A percentile compares a stretch with the other conserved stretches of the same genome.
These are phyloP conservation scores for Mola mola DNA, from an alignment of 2,113 vertebrate genomes.

Conservation along the genomic window DNA sequence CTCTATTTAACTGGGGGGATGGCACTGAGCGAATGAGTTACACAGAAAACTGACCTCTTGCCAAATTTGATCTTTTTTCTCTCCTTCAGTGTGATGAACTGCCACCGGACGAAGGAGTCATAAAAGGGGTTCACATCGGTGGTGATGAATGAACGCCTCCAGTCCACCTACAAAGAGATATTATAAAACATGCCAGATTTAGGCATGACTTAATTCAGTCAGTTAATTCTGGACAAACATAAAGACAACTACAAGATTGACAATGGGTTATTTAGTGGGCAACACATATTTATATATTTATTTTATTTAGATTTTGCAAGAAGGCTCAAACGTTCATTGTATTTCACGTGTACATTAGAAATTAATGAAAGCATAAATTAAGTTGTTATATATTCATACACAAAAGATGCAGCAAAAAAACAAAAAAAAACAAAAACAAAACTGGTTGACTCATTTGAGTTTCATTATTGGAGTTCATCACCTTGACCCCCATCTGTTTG, in stretches of 20 bases:
- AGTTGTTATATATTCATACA: not conserved
- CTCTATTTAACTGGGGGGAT: not conserved
- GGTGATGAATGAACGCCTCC: constrained; percentile 96
- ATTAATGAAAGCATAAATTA: no score
- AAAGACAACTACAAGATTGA: no score
- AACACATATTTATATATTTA: no score
- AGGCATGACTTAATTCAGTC: not conserved
- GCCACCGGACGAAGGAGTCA: constrained; percentile 97
- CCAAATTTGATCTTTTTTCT: constrained; percentile 97
- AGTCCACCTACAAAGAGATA: constrained; percentile 86
- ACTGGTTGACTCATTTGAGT: not conserved
- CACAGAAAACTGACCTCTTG: constrained; percentile 85
- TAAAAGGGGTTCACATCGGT: constrained; percentile 97
- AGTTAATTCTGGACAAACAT: not conserved
- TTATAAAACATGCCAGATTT: constrained; percentile 3
- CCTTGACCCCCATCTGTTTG: constrained; percentile 95
- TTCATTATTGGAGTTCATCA: constrained; percentile 55
- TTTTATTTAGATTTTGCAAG: not conserved
- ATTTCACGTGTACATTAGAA: no score
- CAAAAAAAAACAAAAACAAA: not conserved
- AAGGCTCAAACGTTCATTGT: not conserved
- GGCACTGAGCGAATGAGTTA: not conserved
- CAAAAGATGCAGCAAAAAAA: not conserved
- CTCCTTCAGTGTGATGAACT: constrained; percentile 91
- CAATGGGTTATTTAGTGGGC: no score